Evolutionary conservation across 2,888 invertebrate species (phyloP).

Genomic region (Dorcus parallelipipedus): DNA sequence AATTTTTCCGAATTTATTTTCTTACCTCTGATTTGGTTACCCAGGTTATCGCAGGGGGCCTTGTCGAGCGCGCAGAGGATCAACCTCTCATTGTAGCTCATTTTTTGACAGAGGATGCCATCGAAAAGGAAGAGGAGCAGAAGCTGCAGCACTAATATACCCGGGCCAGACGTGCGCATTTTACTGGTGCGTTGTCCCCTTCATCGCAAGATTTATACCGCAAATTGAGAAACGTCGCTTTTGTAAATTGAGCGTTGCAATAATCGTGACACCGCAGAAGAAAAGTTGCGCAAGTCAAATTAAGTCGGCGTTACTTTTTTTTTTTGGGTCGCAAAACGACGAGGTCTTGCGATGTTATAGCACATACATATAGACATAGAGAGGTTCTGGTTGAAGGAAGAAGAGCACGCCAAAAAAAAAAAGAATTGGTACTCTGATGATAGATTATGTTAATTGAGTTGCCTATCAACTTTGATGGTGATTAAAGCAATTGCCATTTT

Average conservation of each 20-base stretch:
- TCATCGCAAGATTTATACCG: conserved; percentile 16
- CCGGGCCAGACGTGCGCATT: conserved; percentile 5
- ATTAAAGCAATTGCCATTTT: too few species aligned
- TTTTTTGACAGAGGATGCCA: conserved; percentile 4
- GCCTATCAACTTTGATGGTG: too few species aligned
- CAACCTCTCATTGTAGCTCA: conserved; percentile 45
- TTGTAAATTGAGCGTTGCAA: background rate
- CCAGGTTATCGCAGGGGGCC: conserved; percentile 59
- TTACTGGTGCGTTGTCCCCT: conserved; percentile 8
- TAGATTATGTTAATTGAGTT: too few species aligned
- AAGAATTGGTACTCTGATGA: too few species aligned
- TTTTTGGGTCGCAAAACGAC: too few species aligned
- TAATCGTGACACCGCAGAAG: too few species aligned
- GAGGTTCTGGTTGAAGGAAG: too few species aligned
- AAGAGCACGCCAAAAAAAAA: too few species aligned
- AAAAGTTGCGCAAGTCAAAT: background rate
- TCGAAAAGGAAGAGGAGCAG: conserved; percentile 1
- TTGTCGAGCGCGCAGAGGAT: conserved; percentile 58
- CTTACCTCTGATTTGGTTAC: conserved; percentile 60
- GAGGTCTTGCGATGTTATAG: too few species aligned
- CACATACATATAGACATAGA: too few species aligned
- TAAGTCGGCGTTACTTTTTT: too few species aligned
- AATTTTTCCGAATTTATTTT: background rate
- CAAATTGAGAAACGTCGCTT: background rate
- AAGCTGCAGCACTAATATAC: conserved; percentile 3